Percentiles rank a stretch among this genome's conserved stretches.
Evolutionary conservation across 2,888 invertebrate genomes (phyloP).

Genomic region (Trissolcus japonicus): DNA sequence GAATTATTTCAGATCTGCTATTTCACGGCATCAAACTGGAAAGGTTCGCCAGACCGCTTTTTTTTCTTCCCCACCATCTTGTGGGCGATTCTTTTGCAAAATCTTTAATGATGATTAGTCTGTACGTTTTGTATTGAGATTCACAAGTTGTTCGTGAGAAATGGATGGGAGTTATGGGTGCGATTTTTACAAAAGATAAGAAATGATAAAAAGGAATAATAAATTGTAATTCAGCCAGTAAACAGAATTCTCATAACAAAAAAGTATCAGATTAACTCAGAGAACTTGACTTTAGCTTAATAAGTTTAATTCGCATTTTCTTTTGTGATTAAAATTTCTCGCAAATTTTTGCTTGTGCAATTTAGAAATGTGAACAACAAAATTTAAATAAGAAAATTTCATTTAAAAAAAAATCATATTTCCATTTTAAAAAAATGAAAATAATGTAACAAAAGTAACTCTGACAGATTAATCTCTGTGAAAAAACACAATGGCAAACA

Average conservation of each 20-base stretch:
- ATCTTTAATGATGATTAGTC: too few species aligned
- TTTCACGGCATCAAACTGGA: not conserved
- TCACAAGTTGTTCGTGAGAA: not conserved
- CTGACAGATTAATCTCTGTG: conserved; percentile 24
- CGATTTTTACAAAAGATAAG: conserved; percentile 3
- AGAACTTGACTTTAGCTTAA: too few species aligned
- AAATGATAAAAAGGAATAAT: not conserved
- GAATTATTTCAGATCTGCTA: too few species aligned
- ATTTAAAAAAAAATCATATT: not conserved
- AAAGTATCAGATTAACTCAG: conserved; percentile 5
- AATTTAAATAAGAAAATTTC: too few species aligned
- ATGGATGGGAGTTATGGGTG: too few species aligned
- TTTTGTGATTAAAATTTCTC: too few species aligned
- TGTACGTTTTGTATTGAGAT: not conserved
- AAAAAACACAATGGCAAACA: conserved; percentile 30
- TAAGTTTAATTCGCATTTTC: not conserved
- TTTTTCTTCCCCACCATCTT: too few species aligned
- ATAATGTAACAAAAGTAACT: conserved; percentile 11
- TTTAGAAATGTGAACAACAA: too few species aligned
- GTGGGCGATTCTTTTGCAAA: too few species aligned
- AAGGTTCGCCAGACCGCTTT: conserved; percentile 1
- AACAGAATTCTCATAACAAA: conserved; percentile 6
- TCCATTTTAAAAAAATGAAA: not conserved
- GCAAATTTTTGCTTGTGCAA: too few species aligned
- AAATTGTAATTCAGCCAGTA: too few species aligned